Percentiles rank a stretch among this genome's conserved stretches.
Evolutionary conservation across 2,797 vertebrate species (phyloP).

Genomic region (Stomatorhinus walkeri): DNA sequence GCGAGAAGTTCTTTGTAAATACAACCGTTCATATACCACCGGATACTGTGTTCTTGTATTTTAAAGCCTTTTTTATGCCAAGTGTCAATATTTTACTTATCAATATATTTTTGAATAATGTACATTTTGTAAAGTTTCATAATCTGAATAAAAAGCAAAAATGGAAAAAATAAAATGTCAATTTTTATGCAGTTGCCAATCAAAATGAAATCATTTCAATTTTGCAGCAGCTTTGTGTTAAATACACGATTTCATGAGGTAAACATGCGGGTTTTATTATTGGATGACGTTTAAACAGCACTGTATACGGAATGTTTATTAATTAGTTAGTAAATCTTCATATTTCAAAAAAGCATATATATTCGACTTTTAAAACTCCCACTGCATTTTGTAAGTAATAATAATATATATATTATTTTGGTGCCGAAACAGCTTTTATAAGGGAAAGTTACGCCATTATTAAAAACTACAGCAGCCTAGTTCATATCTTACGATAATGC

Average conservation of each 20-base stretch:
- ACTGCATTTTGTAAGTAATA: background rate
- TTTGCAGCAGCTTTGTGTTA: background rate
- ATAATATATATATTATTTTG: background rate
- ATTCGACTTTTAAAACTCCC: background rate
- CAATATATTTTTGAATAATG: conserved; percentile 1
- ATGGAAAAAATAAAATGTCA: background rate
- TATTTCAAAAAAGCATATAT: background rate
- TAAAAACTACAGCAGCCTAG: background rate
- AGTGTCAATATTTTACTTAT: background rate
- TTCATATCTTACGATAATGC: background rate
- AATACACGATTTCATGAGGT: background rate
- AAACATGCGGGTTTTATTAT: background rate
- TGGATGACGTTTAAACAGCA: background rate
- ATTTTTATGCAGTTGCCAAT: background rate
- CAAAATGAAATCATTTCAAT: background rate
- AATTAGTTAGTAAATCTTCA: background rate
- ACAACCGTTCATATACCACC: background rate
- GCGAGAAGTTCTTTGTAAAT: background rate
- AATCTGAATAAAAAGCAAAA: conserved; percentile 18
- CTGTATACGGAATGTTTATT: background rate
- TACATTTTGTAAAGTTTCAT: conserved; percentile 18
- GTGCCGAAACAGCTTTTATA: background rate
- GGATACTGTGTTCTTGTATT: background rate
- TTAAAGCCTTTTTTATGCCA: background rate
- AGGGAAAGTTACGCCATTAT: background rate